Conservation (phyloP, 2,888 invertebrate genomes). For the Parthenolecanium corni region DNA sequence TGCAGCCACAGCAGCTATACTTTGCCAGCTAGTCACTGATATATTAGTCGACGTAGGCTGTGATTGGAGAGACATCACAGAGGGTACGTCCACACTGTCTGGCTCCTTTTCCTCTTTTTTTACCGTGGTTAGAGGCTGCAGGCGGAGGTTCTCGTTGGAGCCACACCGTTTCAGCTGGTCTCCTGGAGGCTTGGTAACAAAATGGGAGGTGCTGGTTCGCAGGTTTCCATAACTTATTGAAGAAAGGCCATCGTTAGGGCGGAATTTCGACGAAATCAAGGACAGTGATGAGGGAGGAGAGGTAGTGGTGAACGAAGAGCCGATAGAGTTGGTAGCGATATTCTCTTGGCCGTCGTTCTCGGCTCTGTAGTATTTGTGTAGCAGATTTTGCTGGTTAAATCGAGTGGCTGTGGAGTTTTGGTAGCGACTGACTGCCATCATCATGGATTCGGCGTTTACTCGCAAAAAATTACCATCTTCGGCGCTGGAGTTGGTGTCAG, state of each 20-base stretch:
- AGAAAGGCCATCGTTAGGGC: neutral
- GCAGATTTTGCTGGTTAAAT: slow-evolving; percentile 13
- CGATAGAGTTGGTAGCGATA: neutral
- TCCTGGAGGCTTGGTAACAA: slow-evolving; percentile 36
- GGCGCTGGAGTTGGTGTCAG: neutral
- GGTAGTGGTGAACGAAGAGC: neutral
- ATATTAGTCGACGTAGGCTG: slow-evolving; percentile 42
- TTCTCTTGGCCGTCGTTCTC: slow-evolving; percentile 1
- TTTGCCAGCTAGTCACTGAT: slow-evolving; percentile 47
- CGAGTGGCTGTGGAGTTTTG: neutral
- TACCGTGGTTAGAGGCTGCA: too few species aligned
- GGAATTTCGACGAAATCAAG: slow-evolving; percentile 2
- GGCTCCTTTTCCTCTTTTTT: neutral
- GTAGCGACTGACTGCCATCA: slow-evolving; percentile 1
- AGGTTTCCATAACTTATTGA: slow-evolving; percentile 1
- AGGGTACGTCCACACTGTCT: neutral
- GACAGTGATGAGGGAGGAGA: neutral
- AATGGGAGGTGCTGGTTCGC: slow-evolving; percentile 26
- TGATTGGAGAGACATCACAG: slow-evolving; percentile 36
- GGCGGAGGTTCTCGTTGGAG: neutral
- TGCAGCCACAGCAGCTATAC: slow-evolving; percentile 56
- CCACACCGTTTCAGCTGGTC: slow-evolving; percentile 33
- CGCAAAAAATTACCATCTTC: neutral
- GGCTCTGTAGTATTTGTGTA: slow-evolving; percentile 8
- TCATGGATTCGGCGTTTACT: slow-evolving; percentile 5